These are phyloP conservation scores for Ichneumoninae sp. DNA, from an alignment of 2,888 invertebrate species.

Conservation along the genomic window DNA sequence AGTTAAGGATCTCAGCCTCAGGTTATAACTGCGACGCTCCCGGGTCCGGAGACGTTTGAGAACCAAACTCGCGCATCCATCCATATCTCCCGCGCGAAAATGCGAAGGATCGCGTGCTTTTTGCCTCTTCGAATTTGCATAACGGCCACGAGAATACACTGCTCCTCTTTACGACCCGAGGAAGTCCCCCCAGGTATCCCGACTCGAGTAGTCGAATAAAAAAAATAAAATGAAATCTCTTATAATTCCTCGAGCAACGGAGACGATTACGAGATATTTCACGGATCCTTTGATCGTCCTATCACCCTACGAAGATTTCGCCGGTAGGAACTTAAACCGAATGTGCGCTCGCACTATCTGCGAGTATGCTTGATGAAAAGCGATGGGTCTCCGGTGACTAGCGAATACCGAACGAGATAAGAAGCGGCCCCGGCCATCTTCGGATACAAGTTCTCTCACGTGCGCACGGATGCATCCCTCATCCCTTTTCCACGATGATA, in stretches of 20 bases:
- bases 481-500: conserved; percentile 64
- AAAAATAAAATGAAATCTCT: neutral
- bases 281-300: neutral
- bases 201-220: conserved; percentile 4
- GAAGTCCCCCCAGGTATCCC: neutral
- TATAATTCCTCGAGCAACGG: neutral
- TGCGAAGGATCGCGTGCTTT: conserved; percentile 47
- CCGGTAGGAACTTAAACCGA: neutral
- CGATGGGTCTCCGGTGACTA: conserved; percentile 44
- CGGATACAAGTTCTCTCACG: conserved; percentile 49
- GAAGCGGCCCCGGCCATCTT: conserved; percentile 38
- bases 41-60: neutral
- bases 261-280: conserved; percentile 2
- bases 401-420: conserved; percentile 47
- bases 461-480: conserved; percentile 50
- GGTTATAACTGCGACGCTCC: conserved; percentile 1
- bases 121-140: conserved; percentile 52
- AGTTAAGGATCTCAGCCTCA: neutral
- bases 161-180: neutral
- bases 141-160: conserved; percentile 27
- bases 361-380: conserved; percentile 17
- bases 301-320: neutral
- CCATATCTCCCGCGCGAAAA: conserved; percentile 26
- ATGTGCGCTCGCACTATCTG: neutral
- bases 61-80: conserved; percentile 13